A percentile compares a stretch with the other conserved stretches of the same genome.
These are phyloP conservation scores for Xenus cinereus DNA, from an alignment of 2,113 vertebrate species.

Conservation along the genomic window DNA sequence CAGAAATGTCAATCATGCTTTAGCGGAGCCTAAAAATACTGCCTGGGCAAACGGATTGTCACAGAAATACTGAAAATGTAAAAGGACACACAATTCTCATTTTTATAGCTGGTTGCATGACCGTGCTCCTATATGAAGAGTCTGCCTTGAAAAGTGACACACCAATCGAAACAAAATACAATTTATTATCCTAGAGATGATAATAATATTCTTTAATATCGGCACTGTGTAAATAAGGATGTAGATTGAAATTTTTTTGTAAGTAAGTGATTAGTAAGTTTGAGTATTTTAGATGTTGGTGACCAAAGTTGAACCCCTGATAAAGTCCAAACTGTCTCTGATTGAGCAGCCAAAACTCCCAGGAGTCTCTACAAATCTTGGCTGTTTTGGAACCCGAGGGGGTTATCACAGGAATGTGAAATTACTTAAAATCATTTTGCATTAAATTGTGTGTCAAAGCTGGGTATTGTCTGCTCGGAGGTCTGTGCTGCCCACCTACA, in stretches of 20 bases:
- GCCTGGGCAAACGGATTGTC: neutral
- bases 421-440: neutral
- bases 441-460: neutral
- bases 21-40: slow-evolving; percentile 29
- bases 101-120: neutral
- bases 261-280: neutral
- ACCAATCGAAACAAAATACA: neutral
- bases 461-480: neutral
- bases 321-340: neutral
- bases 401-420: fast-evolving
- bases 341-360: neutral
- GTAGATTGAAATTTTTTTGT: neutral
- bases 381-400: neutral
- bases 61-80: neutral
- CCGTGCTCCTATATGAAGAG: neutral
- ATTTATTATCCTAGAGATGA: neutral
- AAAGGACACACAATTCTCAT: neutral
- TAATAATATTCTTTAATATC: neutral
- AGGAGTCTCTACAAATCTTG: neutral
- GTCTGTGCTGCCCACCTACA: neutral
- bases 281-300: neutral
- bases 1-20: slow-evolving; percentile 35
- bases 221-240: neutral
- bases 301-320: neutral
- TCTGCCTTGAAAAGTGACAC: neutral